Conservation (phyloP, 1,140 invertebrate genomes). For the Hirudo medicinalis region DNA sequence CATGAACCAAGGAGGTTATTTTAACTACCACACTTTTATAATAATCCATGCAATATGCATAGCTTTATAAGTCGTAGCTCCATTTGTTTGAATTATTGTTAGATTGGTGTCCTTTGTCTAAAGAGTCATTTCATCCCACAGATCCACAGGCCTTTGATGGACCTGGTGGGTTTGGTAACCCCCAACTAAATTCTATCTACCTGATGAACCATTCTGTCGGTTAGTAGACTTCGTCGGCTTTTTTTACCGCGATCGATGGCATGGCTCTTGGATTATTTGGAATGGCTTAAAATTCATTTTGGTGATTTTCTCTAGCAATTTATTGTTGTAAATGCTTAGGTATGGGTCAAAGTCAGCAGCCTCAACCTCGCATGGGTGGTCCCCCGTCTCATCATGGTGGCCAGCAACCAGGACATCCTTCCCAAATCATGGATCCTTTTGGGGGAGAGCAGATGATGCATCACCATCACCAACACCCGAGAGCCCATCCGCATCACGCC, state of each 20-base stretch:
- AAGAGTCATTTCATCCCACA: too few species aligned
- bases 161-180: neutral
- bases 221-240: neutral
- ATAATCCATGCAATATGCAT: too few species aligned
- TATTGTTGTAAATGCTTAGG: neutral
- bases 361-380: neutral
- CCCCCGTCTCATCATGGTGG: neutral
- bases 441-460: neutral
- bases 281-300: too few species aligned
- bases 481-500: neutral
- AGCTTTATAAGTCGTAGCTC: too few species aligned
- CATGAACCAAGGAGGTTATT: neutral
- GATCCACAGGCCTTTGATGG: too few species aligned
- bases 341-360: neutral
- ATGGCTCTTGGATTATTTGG: too few species aligned
- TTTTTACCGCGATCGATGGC: too few species aligned
- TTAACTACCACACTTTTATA: neutral
- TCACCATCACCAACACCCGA: neutral
- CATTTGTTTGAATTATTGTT: too few species aligned
- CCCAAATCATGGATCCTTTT: slow-evolving; percentile 6
- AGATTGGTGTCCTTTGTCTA: too few species aligned
- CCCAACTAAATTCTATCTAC: slow-evolving; percentile 5
- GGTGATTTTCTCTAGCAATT: too few species aligned
- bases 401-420: neutral
- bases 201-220: slow-evolving; percentile 12